A percentile compares a stretch with the other conserved stretches of the same genome.
Evolutionary conservation across 2,888 invertebrate species (phyloP).

Genomic region (Pasiphila rectangulata): DNA sequence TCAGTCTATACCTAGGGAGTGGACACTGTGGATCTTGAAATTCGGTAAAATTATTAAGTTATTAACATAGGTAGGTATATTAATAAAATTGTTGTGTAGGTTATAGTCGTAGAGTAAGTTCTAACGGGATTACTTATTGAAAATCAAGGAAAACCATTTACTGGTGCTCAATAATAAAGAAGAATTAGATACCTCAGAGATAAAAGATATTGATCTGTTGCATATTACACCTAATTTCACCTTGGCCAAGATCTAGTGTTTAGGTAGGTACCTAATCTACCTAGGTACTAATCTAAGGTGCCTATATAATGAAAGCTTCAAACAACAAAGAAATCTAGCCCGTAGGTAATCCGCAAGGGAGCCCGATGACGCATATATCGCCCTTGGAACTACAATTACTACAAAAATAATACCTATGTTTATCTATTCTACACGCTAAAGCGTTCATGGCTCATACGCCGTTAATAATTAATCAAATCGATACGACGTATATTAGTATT

Average conservation of each 20-base stretch:
- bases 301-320: constrained; percentile 7
- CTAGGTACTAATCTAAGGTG: constrained; percentile 1
- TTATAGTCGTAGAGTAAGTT: no score
- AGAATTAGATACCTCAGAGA: no score
- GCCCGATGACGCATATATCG: constrained; percentile 41
- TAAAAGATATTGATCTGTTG: not conserved
- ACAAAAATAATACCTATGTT: constrained; percentile 42
- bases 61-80: no score
- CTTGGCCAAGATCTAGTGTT: constrained; percentile 1
- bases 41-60: no score
- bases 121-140: no score
- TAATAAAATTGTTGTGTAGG: no score
- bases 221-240: constrained; percentile 1
- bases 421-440: constrained; percentile 42
- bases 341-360: constrained; percentile 14
- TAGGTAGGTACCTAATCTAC: not conserved
- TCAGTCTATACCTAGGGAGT: no score
- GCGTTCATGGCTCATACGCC: constrained; percentile 34
- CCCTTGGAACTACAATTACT: constrained; percentile 48
- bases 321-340: constrained; percentile 18
- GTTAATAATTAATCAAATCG: constrained; percentile 37
- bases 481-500: constrained; percentile 13
- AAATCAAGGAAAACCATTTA: no score
- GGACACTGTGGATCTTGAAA: no score
- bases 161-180: not conserved